Evolutionary conservation across 2,888 invertebrate species (phyloP).

Genomic region (Drosophila cyrtoloma): DNA sequence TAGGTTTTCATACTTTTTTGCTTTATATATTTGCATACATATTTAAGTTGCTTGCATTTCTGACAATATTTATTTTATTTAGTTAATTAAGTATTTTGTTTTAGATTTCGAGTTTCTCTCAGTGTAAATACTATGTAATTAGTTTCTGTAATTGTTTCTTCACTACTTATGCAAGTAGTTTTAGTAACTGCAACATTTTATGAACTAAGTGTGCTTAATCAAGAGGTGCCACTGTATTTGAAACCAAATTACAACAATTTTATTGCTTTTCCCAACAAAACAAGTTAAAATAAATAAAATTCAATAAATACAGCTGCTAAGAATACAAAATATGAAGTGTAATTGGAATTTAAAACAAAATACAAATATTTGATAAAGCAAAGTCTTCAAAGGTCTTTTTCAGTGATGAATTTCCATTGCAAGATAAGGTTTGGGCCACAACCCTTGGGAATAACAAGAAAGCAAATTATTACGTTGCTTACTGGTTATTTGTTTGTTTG

Average conservation of each 20-base stretch:
- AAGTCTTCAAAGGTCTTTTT: not conserved
- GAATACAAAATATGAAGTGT: not conserved
- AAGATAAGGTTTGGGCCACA: not conserved
- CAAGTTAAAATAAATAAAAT: not conserved
- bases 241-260: conserved; percentile 21
- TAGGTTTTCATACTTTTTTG: conserved; percentile 16
- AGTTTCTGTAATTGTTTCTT: conserved; percentile 20
- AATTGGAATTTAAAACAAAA: not conserved
- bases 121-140: conserved; percentile 24
- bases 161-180: conserved; percentile 36
- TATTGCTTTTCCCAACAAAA: not conserved
- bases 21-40: conserved; percentile 47
- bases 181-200: conserved; percentile 59
- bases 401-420: too few relatives aligned
- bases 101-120: conserved; percentile 9
- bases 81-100: conserved; percentile 32
- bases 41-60: conserved; percentile 40
- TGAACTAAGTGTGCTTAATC: conserved; percentile 55
- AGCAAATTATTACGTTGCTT: not conserved
- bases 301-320: not conserved
- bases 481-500: not conserved
- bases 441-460: not conserved
- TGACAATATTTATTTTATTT: conserved; percentile 46
- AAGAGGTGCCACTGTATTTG: conserved; percentile 45
- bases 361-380: not conserved